Evolutionary conservation across 2,113 vertebrate genomes (phyloP), one percentile per base, ranked within the genome.

Genomic region (Rousettus leschenaultii): DNA sequence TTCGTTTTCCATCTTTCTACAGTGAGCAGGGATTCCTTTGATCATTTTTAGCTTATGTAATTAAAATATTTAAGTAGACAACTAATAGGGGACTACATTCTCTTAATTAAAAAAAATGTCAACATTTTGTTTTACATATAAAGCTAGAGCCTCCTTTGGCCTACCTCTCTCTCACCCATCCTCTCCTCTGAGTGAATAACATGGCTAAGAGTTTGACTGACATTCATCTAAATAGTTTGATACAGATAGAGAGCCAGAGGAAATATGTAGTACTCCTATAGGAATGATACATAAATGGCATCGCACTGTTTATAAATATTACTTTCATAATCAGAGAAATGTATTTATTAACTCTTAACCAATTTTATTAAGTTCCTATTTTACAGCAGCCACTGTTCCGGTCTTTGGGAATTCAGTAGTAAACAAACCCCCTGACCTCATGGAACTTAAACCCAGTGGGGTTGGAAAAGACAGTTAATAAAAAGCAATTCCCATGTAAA

Each of bases 121-220:
- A 86, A 7, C 65, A 15, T n/a, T 40, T 40, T 40, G 40, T 40
- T 40, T 40, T 13, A 77, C 35, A 16, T 40, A 13, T 53, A 75
- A 86, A 26, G 61, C 33, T 61, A 61, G 51, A 57, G 7, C 6
- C 8, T 30, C 28, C 30, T 26, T 77, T 45, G 38, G 48, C 33
- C 12, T 11, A 5, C 15, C 21, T 11, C 4, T 3, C 10, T 33
- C 9, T 51, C 53, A 5, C 6, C 16, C 5, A 6, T 3, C n/a
- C 51, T 53, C 57, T 35, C 48, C n/a, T n/a, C 53, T 12, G 15
- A 85, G 38, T 9, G 13, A 16, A 73, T 6, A 33, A 74, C 13
- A 4, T 15, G 6, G 26, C 30, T 48, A 51, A 59, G 1, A 33
- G 19, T 65, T 5, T 51, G 14, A 45, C 0, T 38, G 59, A 48